These are phyloP conservation scores for Papilio polyxenes DNA, from an alignment of 1,140 invertebrate species.

Conservation along the genomic window DNA sequence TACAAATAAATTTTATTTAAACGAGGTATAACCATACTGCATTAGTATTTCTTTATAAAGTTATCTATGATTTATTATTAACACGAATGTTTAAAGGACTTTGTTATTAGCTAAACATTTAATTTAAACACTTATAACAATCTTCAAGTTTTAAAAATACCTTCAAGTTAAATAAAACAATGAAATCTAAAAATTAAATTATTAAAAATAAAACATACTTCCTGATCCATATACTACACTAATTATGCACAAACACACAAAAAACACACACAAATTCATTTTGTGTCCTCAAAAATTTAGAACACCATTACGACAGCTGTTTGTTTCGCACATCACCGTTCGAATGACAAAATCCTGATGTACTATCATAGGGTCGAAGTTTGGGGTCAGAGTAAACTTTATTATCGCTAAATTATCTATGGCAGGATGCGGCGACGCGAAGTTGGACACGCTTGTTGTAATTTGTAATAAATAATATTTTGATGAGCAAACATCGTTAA, in stretches of 20 bases:
- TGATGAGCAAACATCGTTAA: conserved; percentile 33
- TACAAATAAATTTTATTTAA: too few relatives aligned
- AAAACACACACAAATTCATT: conserved; percentile 71
- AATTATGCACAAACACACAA: conserved; percentile 67
- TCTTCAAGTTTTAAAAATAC: conserved; percentile 22
- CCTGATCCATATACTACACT: conserved; percentile 59
- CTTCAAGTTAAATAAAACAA: not conserved
- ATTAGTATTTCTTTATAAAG: not conserved
- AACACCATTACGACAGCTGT: conserved; percentile 55
- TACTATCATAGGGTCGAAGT: conserved; percentile 61
- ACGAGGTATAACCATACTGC: not conserved
- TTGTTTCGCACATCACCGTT: conserved; percentile 50
- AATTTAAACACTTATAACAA: not conserved
- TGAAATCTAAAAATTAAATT: conserved; percentile 33
- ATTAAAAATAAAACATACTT: conserved; percentile 57
- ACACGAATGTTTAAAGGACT: not conserved
- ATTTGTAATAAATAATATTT: conserved; percentile 49
- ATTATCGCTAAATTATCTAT: conserved; percentile 69
- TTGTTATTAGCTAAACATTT: not conserved
- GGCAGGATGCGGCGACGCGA: conserved; percentile 45
- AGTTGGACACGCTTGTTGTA: conserved; percentile 46
- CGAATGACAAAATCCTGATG: conserved; percentile 67
- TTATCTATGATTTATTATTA: not conserved
- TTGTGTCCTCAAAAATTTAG: conserved; percentile 49
- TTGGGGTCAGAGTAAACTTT: conserved; percentile 69